These are phyloP conservation scores for Strigamia transsilvanica DNA, from an alignment of 2,888 invertebrate species.

Conservation along the genomic window DNA sequence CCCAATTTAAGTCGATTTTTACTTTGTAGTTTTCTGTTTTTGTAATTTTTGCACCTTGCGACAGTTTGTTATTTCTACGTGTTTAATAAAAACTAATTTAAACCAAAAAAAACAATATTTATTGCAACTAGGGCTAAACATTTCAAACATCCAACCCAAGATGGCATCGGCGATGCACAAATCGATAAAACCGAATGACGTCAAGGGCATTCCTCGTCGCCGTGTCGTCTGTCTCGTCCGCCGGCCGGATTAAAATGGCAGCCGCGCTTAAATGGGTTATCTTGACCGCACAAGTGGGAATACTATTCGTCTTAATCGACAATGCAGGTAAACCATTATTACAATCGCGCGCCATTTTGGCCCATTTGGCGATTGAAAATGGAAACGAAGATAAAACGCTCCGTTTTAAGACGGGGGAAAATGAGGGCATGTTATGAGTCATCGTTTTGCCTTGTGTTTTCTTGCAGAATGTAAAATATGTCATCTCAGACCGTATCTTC, in stretches of 20 bases:
- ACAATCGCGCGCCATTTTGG: background rate
- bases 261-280: background rate
- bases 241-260: slow-evolving; percentile 23
- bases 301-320: background rate
- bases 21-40: too few species aligned
- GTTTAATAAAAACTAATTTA: background rate
- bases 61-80: background rate
- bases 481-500: slow-evolving; percentile 14
- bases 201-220: slow-evolving; percentile 6
- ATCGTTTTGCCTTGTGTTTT: background rate
- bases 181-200: background rate
- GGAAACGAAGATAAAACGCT: background rate
- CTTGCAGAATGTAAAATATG: slow-evolving; percentile 5
- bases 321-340: background rate
- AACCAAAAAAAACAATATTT: too few species aligned
- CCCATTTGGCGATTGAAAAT: background rate
- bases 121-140: too few species aligned
- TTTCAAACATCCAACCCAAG: too few species aligned
- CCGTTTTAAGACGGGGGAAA: background rate
- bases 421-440: slow-evolving; percentile 27
- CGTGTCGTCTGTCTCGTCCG: slow-evolving; percentile 12
- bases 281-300: slow-evolving; percentile 9
- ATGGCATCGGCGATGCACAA: background rate
- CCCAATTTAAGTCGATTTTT: too few species aligned
- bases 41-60: background rate